Evolutionary conservation across 2,888 invertebrate genomes (phyloP).

Genomic region (Drosophila affinis): DNA sequence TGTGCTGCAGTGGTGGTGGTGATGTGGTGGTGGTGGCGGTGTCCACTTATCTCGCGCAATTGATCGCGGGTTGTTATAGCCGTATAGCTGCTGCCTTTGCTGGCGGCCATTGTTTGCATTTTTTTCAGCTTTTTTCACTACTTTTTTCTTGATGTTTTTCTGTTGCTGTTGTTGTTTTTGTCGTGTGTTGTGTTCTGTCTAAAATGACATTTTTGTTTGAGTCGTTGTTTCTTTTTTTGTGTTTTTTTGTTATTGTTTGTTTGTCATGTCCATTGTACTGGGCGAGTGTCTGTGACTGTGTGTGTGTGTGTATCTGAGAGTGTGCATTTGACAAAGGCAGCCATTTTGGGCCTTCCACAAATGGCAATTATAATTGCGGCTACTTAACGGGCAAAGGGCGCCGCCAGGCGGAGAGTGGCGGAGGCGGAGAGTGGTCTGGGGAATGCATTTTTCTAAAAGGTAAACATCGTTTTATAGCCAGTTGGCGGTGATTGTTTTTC

Average conservation of each 20-base stretch:
- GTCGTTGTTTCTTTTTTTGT: slow-evolving; percentile 31
- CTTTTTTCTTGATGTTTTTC: slow-evolving; percentile 25
- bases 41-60: slow-evolving; percentile 74
- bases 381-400: slow-evolving; percentile 56
- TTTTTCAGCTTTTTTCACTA: slow-evolving; percentile 31
- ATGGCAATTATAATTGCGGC: slow-evolving; percentile 75
- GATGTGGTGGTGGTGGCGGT: slow-evolving; percentile 52
- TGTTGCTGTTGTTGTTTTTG: slow-evolving; percentile 12
- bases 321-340: slow-evolving; percentile 47
- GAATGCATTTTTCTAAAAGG: slow-evolving; percentile 54
- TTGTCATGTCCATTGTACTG: slow-evolving; percentile 28
- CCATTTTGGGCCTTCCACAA: slow-evolving; percentile 66
- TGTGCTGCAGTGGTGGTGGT: background rate
- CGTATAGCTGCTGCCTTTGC: slow-evolving; percentile 25
- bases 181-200: slow-evolving; percentile 53
- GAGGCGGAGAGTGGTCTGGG: slow-evolving; percentile 4
- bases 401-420: background rate
- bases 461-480: slow-evolving; percentile 60
- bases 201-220: slow-evolving; percentile 65
- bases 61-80: slow-evolving; percentile 60
- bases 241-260: slow-evolving; percentile 38
- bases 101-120: slow-evolving; percentile 72
- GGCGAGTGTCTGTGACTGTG: slow-evolving; percentile 1
- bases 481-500: slow-evolving; percentile 47
- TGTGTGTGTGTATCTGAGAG: slow-evolving; percentile 17